Evolutionary conservation across 2,113 vertebrate genomes (phyloP), one percentile per base, ranked within the genome.

Genomic region (Mirounga angustirostris): DNA sequence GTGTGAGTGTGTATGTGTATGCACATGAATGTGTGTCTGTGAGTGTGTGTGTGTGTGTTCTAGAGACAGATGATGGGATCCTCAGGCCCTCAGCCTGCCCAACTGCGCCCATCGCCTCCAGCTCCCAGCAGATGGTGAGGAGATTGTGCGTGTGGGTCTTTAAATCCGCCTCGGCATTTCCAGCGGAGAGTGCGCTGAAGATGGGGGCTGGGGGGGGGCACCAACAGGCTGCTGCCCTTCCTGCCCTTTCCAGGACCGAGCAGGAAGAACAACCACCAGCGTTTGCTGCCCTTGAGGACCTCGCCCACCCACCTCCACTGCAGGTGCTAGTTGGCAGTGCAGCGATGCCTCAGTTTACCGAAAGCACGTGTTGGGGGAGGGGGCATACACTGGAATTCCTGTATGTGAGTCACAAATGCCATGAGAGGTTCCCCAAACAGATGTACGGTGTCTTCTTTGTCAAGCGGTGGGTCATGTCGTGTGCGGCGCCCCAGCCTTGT

Each of bases 71-170:
- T 0, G 7, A 24, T 26, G 33, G 56, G 50, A 21, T 21, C 28
- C 30, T 0, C 13, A 15, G 92, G 54, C n/a, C 24, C 54, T 71
- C 36, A 33, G 7, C 59, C 84, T 50, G 16, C 67, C 21, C 67
- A 21, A 12, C 36, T 14, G 10, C 8, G 71, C 19, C 43, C 63
- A 4, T 7, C 3, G 67, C 93, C 81, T 94, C 56, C 50, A 78
- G 85, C 28, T 71, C 46, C 56, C 63, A 22, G 69, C 43, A 71
- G 80, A 52, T n/a, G 26, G 65, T 10, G 19, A 83, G 15, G 88
- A 30, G n/a, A 22, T 18, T 3, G 3, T 61, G 5, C 4, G 1
- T 18, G 11, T 28, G 0, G 0, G 11, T 40, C 93, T 65, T 16
- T 26, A 46, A 80, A 56, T 69, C 87, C 18, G 14, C 58, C 43